Evolutionary conservation across 2,888 invertebrate species (phyloP).

Genomic region (Drosophila mimica): DNA sequence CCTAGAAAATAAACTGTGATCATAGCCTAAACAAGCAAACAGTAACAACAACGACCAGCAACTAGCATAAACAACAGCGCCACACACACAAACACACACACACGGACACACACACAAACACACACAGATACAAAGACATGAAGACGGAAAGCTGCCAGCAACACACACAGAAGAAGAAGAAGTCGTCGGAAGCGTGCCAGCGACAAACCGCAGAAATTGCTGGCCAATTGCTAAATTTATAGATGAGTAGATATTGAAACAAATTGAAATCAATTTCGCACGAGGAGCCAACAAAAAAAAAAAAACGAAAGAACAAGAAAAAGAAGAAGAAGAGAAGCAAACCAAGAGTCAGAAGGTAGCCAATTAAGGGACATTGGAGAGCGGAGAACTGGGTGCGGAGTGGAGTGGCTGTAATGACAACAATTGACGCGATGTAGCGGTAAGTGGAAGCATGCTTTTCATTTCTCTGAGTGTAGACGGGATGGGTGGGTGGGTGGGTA

Average conservation of each 20-base stretch:
- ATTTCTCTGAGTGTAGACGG: neutral
- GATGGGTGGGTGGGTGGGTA: neutral
- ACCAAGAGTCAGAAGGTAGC: neutral
- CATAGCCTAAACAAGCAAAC: slow-evolving; percentile 66
- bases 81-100: slow-evolving; percentile 24
- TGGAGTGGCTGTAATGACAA: slow-evolving; percentile 82
- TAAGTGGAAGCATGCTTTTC: slow-evolving; percentile 62
- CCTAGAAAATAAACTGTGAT: slow-evolving; percentile 72
- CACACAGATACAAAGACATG: slow-evolving; percentile 41
- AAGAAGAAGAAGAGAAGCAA: neutral
- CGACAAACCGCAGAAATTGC: slow-evolving; percentile 46
- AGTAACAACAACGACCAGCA: slow-evolving; percentile 51
- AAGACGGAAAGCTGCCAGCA: slow-evolving; percentile 26
- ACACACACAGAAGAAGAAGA: slow-evolving; percentile 17
- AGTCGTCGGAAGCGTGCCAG: slow-evolving; percentile 24
- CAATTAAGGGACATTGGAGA: slow-evolving; percentile 12
- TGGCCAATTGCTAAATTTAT: slow-evolving; percentile 55
- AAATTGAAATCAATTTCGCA: slow-evolving; percentile 65
- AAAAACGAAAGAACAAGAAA: too few relatives aligned
- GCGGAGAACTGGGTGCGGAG: slow-evolving; percentile 27
- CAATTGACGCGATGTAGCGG: slow-evolving; percentile 86
- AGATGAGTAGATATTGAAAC: slow-evolving; percentile 49
- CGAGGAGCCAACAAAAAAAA: slow-evolving; percentile 9
- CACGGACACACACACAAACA: neutral
- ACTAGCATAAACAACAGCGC: slow-evolving; percentile 35